Base-by-base conservation (phyloP, 1,140 invertebrate species). In the Drosophila bocki region DNA sequence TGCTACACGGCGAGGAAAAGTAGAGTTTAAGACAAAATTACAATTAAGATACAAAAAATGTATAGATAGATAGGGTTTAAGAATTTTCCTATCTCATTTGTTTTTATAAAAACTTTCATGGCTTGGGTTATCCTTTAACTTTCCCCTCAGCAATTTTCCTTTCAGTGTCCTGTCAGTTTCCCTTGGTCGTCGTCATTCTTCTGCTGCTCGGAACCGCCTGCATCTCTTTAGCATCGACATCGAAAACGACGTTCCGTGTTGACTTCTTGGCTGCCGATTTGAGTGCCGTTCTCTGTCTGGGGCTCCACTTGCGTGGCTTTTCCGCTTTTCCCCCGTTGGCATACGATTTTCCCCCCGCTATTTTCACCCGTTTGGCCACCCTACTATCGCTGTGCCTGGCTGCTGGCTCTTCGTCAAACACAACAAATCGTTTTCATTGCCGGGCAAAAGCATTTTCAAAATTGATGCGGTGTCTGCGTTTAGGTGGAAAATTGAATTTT, bases 401-500 rank as follows among this genome's bases (percentile, higher is more conserved):
- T 29, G 17, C 60, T 35, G 62, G 50, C 58, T 82, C 62, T 50
- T 71, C 72, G 78, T 78, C 76, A 78, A 86, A 91, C 86, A 78
- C 86, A 91, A 82, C 80, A 91, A 91, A 82, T 87, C 83, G 83
- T 85, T 82, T 82, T 82, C 72, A 80, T 77, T 83, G 72, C 74
- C 85, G 68, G 63, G 84, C 77, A 77, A 79, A 85, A 72, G 85
- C 85, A 86, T 91, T 90, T 88, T 91, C 78, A 91, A 82, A 91
- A 91, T 91, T 87, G 87, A 91, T 91, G 84, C 90, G 82, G 75
- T 86, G 86, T 90, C 83, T 91, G 86, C 82, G 86, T 91, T 92
- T 92, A 84, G 80, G 86, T 91, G 85, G 91, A 92, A 92, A 92
- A 92, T 92, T 88, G 86, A 91, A 92, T 92, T 91, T 87, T 91